Evolutionary conservation across 2,797 vertebrate species (phyloP).

Genomic region (Lutjanus argentimaculatus): DNA sequence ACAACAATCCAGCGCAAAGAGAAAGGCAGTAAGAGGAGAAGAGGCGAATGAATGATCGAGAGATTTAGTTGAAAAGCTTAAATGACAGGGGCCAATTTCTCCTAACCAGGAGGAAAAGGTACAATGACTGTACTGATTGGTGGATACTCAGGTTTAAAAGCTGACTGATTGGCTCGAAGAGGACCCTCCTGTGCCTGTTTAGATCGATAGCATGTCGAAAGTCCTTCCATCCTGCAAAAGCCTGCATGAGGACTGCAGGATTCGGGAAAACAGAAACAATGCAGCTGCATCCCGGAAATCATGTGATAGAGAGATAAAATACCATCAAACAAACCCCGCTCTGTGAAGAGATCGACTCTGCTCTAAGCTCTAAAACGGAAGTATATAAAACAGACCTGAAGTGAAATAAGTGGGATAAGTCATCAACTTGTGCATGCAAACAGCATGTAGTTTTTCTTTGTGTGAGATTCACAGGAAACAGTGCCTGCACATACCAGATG

Average conservation of each 20-base stretch:
- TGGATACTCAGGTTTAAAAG: slow-evolving; percentile 73
- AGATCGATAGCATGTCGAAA: slow-evolving; percentile 50
- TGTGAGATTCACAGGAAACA: neutral
- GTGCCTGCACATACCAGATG: neutral
- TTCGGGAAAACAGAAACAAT: slow-evolving; percentile 19
- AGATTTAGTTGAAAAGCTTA: slow-evolving; percentile 77
- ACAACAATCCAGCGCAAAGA: slow-evolving; percentile 65
- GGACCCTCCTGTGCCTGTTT: slow-evolving; percentile 58
- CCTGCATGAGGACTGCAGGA: neutral
- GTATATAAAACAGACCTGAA: too few species aligned
- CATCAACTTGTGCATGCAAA: too few species aligned
- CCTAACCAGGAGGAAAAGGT: slow-evolving; percentile 66
- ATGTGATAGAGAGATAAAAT: neutral
- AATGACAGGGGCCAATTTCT: slow-evolving; percentile 77
- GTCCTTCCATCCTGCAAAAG: slow-evolving; percentile 25
- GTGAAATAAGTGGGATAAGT: too few species aligned
- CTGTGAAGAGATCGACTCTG: neutral
- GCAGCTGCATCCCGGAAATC: neutral
- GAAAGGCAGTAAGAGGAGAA: slow-evolving; percentile 68
- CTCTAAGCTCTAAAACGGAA: too few species aligned
- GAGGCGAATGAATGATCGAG: slow-evolving; percentile 71
- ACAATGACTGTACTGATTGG: slow-evolving; percentile 77
- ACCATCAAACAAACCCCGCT: neutral
- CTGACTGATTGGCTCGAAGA: slow-evolving; percentile 68
- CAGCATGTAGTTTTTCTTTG: too few species aligned